phyloP scores from a whole-genome alignment of 2,797 vertebrate genomes.

The Hemitrygon akajei region DNA sequence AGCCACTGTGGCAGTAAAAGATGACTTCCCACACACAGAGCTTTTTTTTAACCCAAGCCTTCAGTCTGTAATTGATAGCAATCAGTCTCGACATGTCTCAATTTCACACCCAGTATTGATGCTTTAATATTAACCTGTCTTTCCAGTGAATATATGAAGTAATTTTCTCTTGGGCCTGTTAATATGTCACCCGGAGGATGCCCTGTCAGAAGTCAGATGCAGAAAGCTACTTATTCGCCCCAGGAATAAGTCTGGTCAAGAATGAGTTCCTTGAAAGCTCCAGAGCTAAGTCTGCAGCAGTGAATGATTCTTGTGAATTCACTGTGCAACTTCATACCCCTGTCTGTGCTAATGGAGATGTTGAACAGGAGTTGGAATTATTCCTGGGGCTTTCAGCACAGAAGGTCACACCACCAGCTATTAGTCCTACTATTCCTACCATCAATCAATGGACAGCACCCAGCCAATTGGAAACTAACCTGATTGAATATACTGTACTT shows the following conservation, averaged over 20 bases:
- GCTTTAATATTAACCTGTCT: conserved; percentile 36
- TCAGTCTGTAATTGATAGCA: conserved; percentile 37
- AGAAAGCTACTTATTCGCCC: not conserved
- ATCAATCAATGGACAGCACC: not conserved
- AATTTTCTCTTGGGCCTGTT: conserved; percentile 31
- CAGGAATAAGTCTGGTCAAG: not conserved
- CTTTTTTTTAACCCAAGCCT: conserved; percentile 26
- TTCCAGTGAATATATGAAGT: conserved; percentile 37
- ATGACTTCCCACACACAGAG: conserved; percentile 32
- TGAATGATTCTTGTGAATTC: not conserved
- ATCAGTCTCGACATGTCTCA: conserved; percentile 36
- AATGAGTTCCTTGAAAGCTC: not conserved
- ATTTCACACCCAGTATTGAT: conserved; percentile 37
- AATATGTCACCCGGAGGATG: conserved; percentile 29
- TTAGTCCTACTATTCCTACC: not conserved
- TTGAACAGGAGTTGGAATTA: not conserved
- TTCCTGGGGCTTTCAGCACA: not conserved
- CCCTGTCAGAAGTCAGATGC: not conserved
- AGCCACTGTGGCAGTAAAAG: conserved; percentile 31
- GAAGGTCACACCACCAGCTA: not conserved
- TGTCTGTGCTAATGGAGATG: not conserved
- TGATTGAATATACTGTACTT: not conserved
- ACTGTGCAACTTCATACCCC: not conserved
- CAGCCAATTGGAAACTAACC: not conserved
- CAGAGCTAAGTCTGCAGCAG: not conserved